phyloP scores from a whole-genome alignment of 2,113 vertebrate genomes.

The Mus pahari region DNA sequence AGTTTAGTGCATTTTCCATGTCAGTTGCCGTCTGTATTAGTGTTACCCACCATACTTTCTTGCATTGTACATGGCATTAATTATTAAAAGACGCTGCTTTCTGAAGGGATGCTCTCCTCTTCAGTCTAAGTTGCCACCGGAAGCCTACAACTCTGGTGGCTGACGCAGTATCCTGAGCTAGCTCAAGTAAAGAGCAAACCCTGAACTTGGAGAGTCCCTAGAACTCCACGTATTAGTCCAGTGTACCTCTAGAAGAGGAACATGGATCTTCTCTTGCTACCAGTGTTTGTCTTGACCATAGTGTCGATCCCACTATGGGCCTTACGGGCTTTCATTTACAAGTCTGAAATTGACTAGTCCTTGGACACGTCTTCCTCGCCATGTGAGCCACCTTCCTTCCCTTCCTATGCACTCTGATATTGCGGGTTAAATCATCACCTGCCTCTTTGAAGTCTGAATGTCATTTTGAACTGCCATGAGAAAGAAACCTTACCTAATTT shows the following conservation, averaged over 20 bases:
- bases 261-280: background rate
- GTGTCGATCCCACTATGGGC: background rate
- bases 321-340: background rate
- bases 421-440: background rate
- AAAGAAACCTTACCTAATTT: constrained; percentile 31
- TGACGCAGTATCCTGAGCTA: background rate
- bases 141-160: background rate
- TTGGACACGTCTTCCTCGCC: background rate
- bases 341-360: background rate
- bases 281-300: background rate
- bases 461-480: background rate
- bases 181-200: background rate
- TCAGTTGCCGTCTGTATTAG: background rate
- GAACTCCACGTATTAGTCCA: background rate
- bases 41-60: background rate
- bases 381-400: no score
- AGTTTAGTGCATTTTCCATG: background rate
- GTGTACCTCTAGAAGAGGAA: background rate
- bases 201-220: background rate
- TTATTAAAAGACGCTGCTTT: background rate
- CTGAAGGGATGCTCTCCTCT: background rate
- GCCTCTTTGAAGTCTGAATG: background rate
- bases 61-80: background rate
- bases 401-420: background rate
- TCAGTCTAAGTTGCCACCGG: background rate